Conservation (phyloP, 2,888 invertebrate genomes). For the Conus canariensis region DNA sequence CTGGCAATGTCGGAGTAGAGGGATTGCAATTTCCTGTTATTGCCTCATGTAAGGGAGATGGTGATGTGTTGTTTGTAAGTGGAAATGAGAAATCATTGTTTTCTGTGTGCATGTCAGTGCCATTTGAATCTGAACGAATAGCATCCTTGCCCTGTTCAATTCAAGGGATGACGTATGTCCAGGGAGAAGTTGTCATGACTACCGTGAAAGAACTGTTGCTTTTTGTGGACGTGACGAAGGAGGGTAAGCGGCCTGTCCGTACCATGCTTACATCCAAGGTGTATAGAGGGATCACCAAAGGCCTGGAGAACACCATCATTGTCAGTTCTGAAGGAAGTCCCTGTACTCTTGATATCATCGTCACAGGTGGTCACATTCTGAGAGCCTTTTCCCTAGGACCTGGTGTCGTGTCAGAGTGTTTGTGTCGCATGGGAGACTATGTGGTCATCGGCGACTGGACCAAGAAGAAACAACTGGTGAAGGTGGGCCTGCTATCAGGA, state of each 20-base stretch:
- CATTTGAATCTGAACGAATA: background rate
- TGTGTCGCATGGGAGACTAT: background rate
- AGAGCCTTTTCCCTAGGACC: background rate
- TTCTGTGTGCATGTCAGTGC: background rate
- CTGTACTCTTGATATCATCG: background rate
- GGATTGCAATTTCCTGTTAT: no score
- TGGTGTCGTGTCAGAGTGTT: background rate
- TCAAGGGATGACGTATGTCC: background rate
- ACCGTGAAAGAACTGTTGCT: background rate
- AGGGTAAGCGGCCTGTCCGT: background rate
- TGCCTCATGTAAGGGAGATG: no score
- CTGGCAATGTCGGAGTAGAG: background rate
- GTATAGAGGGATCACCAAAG: background rate
- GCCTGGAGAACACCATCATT: background rate
- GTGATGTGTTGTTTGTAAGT: background rate
- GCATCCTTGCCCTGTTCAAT: background rate
- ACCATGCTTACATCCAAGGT: background rate
- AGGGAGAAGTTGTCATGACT: background rate
- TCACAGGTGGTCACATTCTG: background rate
- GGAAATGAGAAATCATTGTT: background rate
- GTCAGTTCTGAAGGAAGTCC: background rate
- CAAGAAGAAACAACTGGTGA: background rate
- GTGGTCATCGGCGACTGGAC: background rate
- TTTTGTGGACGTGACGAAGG: background rate
- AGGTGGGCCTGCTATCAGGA: background rate